Conservation (phyloP, 2,797 vertebrate genomes). For the Sebastes melanostomus region DNA sequence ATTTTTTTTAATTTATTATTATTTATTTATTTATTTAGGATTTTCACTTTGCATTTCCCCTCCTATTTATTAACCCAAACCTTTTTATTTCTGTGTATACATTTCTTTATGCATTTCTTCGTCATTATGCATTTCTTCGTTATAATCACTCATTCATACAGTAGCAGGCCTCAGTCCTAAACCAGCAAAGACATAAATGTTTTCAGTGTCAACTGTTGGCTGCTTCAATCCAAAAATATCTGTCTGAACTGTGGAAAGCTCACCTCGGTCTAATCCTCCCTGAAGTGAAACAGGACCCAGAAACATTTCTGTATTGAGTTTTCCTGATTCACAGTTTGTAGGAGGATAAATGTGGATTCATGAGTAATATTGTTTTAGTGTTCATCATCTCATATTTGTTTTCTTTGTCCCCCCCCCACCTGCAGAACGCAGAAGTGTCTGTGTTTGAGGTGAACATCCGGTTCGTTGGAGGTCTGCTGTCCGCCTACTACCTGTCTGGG, state of each 20-base stretch:
- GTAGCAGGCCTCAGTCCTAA: neutral
- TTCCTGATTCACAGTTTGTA: neutral
- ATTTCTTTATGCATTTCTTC: neutral
- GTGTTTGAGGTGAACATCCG: conserved; percentile 99
- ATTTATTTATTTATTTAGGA: neutral
- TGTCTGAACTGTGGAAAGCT: conserved; percentile 1
- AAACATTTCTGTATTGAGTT: neutral
- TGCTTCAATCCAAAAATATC: neutral
- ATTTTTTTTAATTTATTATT: neutral
- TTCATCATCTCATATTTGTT: neutral
- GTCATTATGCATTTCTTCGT: no score
- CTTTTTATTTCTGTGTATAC: neutral
- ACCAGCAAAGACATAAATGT: neutral
- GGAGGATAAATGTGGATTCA: neutral
- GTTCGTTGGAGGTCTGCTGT: conserved; percentile 96
- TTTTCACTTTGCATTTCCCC: neutral
- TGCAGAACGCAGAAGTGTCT: conserved; percentile 94
- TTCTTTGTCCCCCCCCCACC: neutral
- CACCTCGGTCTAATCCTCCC: neutral
- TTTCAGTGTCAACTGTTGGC: neutral
- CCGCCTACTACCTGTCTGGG: conserved; percentile 97
- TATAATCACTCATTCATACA: neutral
- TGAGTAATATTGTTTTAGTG: neutral
- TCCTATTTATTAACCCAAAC: neutral
- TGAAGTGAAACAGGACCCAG: neutral